These are phyloP conservation scores for Phasia obesa DNA, from an alignment of 2,888 invertebrate genomes.

Conservation along the genomic window DNA sequence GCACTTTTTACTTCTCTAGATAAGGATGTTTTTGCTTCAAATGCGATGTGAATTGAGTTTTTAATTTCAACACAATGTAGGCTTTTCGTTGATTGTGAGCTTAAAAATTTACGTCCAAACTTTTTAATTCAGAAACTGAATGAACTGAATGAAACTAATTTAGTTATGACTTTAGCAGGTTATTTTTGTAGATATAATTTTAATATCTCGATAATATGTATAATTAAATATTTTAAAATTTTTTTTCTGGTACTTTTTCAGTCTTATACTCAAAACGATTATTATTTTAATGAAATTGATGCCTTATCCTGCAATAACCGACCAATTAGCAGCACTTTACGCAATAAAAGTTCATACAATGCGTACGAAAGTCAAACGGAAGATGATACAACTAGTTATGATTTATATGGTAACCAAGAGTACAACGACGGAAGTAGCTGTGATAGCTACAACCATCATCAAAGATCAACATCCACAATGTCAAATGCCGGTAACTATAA, in stretches of 20 bases:
- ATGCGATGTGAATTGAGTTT: too few species aligned
- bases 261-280: slow-evolving; percentile 79
- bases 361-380: slow-evolving; percentile 70
- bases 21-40: too few species aligned
- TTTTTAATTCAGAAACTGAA: too few species aligned
- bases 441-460: slow-evolving; percentile 48
- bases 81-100: too few species aligned
- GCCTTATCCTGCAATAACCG: slow-evolving; percentile 91
- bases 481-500: slow-evolving; percentile 51
- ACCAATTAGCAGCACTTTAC: slow-evolving; percentile 84
- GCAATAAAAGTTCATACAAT: slow-evolving; percentile 73
- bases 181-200: too few species aligned
- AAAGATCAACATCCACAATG: slow-evolving; percentile 34
- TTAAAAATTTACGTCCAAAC: too few species aligned
- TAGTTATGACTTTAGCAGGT: too few species aligned
- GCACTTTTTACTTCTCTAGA: too few species aligned
- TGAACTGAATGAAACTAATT: too few species aligned
- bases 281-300: slow-evolving; percentile 84
- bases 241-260: slow-evolving; percentile 66
- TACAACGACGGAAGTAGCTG: slow-evolving; percentile 55
- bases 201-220: too few species aligned
- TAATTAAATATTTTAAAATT: too few species aligned
- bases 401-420: slow-evolving; percentile 72
- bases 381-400: slow-evolving; percentile 49
- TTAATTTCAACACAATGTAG: too few species aligned